Evolutionary conservation across 2,888 invertebrate genomes (phyloP).

Genomic region (Altica lythri): DNA sequence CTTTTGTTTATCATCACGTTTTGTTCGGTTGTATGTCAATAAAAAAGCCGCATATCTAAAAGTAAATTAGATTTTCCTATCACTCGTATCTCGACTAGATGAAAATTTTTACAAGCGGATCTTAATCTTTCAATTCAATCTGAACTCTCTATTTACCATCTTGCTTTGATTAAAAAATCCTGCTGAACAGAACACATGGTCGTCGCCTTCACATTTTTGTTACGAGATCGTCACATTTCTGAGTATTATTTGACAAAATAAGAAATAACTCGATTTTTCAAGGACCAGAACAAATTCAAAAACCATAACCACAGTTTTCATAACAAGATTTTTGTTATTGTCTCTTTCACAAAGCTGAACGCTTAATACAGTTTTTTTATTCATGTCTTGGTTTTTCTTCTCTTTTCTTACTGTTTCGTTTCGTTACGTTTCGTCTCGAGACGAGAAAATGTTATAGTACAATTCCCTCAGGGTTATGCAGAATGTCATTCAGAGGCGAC

Average conservation of each 20-base stretch:
- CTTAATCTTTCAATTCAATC: neutral
- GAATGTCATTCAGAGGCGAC: constrained; percentile 7
- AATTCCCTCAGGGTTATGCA: constrained; percentile 27
- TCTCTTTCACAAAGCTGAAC: constrained; percentile 23
- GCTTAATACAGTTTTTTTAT: constrained; percentile 25
- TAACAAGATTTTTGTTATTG: constrained; percentile 25
- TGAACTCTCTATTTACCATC: neutral
- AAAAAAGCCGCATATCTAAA: too few species aligned
- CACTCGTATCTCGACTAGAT: too few species aligned
- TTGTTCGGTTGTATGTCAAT: too few species aligned
- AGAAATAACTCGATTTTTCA: constrained; percentile 21
- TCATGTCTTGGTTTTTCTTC: constrained; percentile 7
- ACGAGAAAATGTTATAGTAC: constrained; percentile 25
- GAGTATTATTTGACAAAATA: constrained; percentile 17
- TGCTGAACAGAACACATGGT: neutral
- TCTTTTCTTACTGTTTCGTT: constrained; percentile 14
- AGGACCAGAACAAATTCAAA: constrained; percentile 14
- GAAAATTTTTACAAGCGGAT: too few species aligned
- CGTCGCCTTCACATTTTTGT: constrained; percentile 4
- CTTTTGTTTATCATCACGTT: too few species aligned
- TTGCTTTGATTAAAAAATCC: constrained; percentile 15
- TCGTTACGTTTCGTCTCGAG: constrained; percentile 20
- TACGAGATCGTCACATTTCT: constrained; percentile 15
- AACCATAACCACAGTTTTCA: constrained; percentile 20
- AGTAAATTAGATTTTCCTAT: too few species aligned